phyloP scores from a whole-genome alignment of 2,113 vertebrate species.

The Saccopteryx leptura region DNA sequence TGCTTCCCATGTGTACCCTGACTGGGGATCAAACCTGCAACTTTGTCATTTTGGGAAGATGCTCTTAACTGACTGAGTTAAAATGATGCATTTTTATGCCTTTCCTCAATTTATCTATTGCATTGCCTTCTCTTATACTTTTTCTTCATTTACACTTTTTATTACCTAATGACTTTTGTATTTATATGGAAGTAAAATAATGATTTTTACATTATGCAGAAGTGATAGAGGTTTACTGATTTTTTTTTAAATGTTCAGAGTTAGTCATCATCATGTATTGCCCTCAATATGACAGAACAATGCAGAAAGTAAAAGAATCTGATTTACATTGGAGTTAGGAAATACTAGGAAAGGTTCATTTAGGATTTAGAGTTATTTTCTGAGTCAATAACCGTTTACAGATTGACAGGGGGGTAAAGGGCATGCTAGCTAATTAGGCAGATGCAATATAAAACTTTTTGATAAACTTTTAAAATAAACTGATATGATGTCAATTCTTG shows the following conservation, averaged over 20 bases:
- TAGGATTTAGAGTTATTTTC: slow-evolving; percentile 49
- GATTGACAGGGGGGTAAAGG: background rate
- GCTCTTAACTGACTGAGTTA: background rate
- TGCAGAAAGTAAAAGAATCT: background rate
- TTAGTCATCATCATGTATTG: slow-evolving; percentile 7
- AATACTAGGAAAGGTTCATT: background rate
- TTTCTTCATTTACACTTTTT: slow-evolving; percentile 23
- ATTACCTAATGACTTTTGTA: background rate
- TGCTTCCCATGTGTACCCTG: too few relatives aligned
- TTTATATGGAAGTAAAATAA: slow-evolving; percentile 42
- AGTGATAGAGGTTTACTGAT: background rate
- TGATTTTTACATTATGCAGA: background rate
- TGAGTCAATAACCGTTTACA: background rate
- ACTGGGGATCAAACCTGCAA: too few relatives aligned
- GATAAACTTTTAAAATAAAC: slow-evolving; percentile 34
- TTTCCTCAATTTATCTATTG: background rate
- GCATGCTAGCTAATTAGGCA: background rate
- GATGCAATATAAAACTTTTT: background rate
- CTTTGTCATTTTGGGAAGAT: too few relatives aligned
- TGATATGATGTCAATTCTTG: slow-evolving; percentile 2
- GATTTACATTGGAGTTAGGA: background rate
- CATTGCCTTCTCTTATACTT: background rate
- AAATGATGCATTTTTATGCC: background rate
- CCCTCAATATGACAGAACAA: background rate
- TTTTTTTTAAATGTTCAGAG: slow-evolving; percentile 14